Conservation (phyloP, 2,113 vertebrate species). For the Spermophilus dauricus region DNA sequence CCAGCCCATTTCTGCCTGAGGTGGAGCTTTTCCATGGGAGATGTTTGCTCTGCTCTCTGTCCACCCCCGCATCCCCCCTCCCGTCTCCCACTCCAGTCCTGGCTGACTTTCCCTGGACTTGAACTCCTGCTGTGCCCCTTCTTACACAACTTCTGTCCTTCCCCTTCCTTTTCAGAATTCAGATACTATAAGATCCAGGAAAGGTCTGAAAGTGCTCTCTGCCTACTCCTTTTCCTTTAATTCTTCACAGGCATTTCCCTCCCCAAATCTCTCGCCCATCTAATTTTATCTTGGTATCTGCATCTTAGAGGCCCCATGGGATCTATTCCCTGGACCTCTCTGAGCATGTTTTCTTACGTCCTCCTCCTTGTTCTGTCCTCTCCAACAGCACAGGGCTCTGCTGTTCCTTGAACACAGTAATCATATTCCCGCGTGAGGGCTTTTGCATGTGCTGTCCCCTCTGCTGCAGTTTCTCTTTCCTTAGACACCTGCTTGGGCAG, state of each 20-base stretch:
- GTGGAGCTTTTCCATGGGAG: background rate
- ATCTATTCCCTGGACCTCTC: background rate
- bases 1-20: background rate
- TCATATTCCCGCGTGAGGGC: background rate
- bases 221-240: background rate
- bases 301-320: too few relatives aligned
- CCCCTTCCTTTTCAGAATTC: background rate
- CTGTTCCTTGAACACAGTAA: background rate
- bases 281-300: background rate
- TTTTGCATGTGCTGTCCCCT: background rate
- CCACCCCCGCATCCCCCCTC: too few relatives aligned
- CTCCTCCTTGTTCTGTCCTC: background rate
- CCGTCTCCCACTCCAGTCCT: too few relatives aligned
- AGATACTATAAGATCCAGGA: too few relatives aligned
- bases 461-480: background rate
- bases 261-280: background rate
- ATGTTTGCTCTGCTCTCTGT: background rate
- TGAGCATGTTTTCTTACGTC: background rate
- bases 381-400: background rate
- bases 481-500: background rate
- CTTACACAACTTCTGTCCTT: too few relatives aligned
- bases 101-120: background rate
- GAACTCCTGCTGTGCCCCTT: background rate
- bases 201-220: background rate
- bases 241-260: background rate